These are phyloP conservation scores for Apamea crenata DNA, from an alignment of 2,888 invertebrate genomes.

Conservation along the genomic window DNA sequence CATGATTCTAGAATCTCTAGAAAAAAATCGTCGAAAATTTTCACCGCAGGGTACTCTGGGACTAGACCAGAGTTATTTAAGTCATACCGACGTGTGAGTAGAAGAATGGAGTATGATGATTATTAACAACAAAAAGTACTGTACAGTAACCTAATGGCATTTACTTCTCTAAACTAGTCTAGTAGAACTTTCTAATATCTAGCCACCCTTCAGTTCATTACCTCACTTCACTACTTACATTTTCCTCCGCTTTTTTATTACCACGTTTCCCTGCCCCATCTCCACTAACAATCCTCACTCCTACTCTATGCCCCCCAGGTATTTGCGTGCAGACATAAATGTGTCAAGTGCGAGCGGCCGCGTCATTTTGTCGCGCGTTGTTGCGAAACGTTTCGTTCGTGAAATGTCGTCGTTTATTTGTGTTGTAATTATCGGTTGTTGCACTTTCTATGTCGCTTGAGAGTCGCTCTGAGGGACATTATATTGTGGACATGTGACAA, in stretches of 20 bases:
- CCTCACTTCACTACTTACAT: neutral
- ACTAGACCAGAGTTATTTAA: neutral
- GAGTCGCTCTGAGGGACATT: neutral
- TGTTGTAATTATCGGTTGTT: conserved; percentile 59
- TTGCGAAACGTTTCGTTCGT: conserved; percentile 58
- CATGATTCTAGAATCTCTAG: too few species aligned
- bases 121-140: neutral
- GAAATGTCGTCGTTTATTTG: conserved; percentile 65
- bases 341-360: conserved; percentile 76
- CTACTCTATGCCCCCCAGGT: conserved; percentile 63
- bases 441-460: conserved; percentile 56
- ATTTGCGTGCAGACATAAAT: conserved; percentile 70
- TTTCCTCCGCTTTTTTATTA: neutral
- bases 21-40: too few species aligned
- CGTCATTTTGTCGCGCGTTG: conserved; percentile 68
- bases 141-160: neutral
- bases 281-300: conserved; percentile 16
- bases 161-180: neutral
- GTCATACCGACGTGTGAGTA: neutral
- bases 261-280: conserved; percentile 15
- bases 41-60: neutral
- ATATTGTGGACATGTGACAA: conserved; percentile 15
- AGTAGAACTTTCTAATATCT: neutral
- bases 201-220: neutral
- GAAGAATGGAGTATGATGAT: neutral